These are phyloP conservation scores for Collichthys lucidus DNA, from an alignment of 2,113 vertebrate species.

Conservation along the genomic window DNA sequence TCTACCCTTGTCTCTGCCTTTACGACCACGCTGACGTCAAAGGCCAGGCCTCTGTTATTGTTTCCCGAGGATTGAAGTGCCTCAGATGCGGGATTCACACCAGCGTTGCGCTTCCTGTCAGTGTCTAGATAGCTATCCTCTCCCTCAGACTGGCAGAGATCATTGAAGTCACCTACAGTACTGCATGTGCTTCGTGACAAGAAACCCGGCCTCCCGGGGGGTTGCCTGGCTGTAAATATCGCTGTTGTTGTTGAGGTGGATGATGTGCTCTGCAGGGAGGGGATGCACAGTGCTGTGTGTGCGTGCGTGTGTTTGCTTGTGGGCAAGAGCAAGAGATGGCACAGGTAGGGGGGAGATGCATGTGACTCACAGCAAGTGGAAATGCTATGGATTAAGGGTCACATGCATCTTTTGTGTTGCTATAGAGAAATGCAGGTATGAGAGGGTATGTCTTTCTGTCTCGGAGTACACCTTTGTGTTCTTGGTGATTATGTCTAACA, in stretches of 20 bases:
- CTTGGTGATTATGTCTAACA: background rate
- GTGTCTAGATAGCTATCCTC: slow-evolving; percentile 57
- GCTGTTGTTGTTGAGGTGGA: slow-evolving; percentile 65
- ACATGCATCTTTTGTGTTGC: slow-evolving; percentile 40
- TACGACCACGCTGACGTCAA: slow-evolving; percentile 71
- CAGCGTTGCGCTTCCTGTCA: slow-evolving; percentile 63
- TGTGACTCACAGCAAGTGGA: slow-evolving; percentile 53
- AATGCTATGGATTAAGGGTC: slow-evolving; percentile 52
- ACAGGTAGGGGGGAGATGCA: slow-evolving; percentile 54
- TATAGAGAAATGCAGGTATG: slow-evolving; percentile 7
- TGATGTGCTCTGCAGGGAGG: slow-evolving; percentile 61
- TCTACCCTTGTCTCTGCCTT: slow-evolving; percentile 55
- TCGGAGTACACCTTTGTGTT: slow-evolving; percentile 10
- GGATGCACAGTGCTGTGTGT: slow-evolving; percentile 31
- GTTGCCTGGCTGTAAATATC: slow-evolving; percentile 70
- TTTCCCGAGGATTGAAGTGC: slow-evolving; percentile 55
- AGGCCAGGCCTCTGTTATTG: slow-evolving; percentile 58
- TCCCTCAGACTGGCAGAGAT: slow-evolving; percentile 22
- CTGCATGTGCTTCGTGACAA: slow-evolving; percentile 65
- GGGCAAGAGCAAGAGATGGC: slow-evolving; percentile 30
- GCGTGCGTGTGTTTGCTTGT: slow-evolving; percentile 26
- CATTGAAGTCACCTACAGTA: slow-evolving; percentile 60
- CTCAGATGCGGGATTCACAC: slow-evolving; percentile 59
- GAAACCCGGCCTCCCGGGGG: slow-evolving; percentile 49
- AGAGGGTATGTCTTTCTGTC: background rate